These are phyloP conservation scores for Odontophorus gujanensis DNA, from an alignment of 2,113 vertebrate species.

Conservation along the genomic window DNA sequence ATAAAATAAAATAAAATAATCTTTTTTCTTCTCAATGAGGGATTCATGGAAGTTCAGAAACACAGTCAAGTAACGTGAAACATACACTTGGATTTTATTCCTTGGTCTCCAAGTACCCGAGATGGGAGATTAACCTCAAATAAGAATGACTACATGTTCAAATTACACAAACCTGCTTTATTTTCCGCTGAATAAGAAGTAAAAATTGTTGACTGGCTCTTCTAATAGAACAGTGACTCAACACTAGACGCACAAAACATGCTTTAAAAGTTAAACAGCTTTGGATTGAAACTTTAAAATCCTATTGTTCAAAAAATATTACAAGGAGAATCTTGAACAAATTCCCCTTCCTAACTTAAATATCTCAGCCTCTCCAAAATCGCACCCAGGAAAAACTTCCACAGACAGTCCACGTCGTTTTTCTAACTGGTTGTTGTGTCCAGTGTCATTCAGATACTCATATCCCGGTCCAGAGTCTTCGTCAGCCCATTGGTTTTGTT, in stretches of 20 bases:
- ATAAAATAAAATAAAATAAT: no score
- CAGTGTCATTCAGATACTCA: not conserved
- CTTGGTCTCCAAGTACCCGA: not conserved
- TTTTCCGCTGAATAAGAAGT: not conserved
- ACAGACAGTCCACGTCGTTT: not conserved
- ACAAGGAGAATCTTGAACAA: not conserved
- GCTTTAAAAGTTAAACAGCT: not conserved
- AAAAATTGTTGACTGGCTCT: not conserved
- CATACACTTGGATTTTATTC: not conserved
- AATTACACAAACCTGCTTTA: not conserved
- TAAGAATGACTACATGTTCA: not conserved
- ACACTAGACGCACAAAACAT: not conserved
- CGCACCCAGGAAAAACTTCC: not conserved
- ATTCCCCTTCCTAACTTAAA: not conserved
- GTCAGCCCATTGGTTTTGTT: conserved; percentile 45
- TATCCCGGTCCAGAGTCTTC: conserved; percentile 27
- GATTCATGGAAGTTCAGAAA: no score
- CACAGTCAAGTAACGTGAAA: not conserved
- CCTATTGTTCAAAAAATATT: not conserved
- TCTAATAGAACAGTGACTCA: not conserved
- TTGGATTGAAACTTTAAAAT: conserved; percentile 17
- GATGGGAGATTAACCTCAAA: not conserved
- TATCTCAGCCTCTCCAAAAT: conserved; percentile 8
- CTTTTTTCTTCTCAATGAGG: no score
- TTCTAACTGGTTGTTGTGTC: not conserved